A percentile compares a stretch with the other conserved stretches of the same genome.
Evolutionary conservation across 1,140 invertebrate species (phyloP).

Genomic region (Pollicipes pollicipes): DNA sequence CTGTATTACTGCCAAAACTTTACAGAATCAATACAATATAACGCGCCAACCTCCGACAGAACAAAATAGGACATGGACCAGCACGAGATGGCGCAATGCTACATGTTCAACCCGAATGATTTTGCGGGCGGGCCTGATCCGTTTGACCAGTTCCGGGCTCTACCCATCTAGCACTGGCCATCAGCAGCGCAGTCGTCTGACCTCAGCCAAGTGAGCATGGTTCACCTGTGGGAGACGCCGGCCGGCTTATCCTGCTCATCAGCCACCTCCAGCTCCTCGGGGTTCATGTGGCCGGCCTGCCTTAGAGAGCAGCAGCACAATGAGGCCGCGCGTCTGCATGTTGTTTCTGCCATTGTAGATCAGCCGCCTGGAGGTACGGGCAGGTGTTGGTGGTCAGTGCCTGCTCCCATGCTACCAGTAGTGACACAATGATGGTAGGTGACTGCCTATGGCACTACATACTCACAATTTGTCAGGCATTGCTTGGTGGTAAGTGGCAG

Average conservation of each 20-base stretch:
- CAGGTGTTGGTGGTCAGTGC: conserved; percentile 9
- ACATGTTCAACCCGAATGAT: no score
- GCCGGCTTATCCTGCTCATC: conserved; percentile 16
- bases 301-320: conserved; percentile 77
- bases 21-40: no score
- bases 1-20: no score
- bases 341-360: conserved; percentile 78
- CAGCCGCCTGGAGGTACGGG: conserved; percentile 40
- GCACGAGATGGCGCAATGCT: no score
- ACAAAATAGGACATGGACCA: no score
- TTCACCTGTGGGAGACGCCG: conserved; percentile 16
- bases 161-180: no score
- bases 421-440: background rate
- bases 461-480: background rate
- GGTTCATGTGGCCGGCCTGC: conserved; percentile 17
- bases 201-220: no score
- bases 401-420: background rate
- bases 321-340: conserved; percentile 80
- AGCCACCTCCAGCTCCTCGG: conserved; percentile 10
- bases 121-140: no score
- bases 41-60: no score
- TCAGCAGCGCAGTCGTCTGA: no score
- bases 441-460: background rate
- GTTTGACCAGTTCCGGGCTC: no score
- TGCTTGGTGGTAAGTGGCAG: no score